These are phyloP conservation scores for Dicranocentrus wangi DNA, from an alignment of 2,888 invertebrate genomes.

Conservation along the genomic window DNA sequence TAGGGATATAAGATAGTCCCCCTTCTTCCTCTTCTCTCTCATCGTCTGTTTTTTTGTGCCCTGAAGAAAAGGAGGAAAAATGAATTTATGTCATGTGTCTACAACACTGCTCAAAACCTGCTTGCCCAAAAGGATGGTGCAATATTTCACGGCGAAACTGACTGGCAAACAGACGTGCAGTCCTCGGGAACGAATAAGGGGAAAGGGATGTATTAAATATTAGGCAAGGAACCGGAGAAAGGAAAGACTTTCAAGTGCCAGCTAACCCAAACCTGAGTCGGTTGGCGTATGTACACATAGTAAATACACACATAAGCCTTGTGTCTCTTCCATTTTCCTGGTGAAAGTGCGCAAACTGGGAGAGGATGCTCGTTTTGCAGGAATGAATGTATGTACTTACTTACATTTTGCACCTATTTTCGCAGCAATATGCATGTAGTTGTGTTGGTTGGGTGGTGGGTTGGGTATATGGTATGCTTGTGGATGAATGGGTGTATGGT, in stretches of 20 bases:
- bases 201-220: neutral
- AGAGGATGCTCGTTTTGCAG: neutral
- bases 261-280: no score
- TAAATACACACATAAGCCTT: no score
- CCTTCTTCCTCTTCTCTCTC: no score
- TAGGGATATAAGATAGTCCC: no score
- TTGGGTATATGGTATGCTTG: neutral
- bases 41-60: neutral
- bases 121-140: constrained; percentile 38
- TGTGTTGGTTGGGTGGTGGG: no score
- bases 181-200: neutral
- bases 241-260: constrained; percentile 9
- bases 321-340: no score
- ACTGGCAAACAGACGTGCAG: constrained; percentile 22
- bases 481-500: neutral
- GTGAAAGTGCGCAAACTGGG: no score
- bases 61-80: constrained; percentile 31
- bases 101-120: constrained; percentile 44
- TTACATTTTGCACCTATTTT: neutral
- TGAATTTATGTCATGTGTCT: constrained; percentile 62
- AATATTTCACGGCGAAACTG: constrained; percentile 46
- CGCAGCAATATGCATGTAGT: no score
- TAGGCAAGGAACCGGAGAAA: neutral
- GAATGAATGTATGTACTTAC: neutral
- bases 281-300: no score